Conservation (phyloP, 2,797 vertebrate genomes). For the Arrhamphus sclerolepis region DNA sequence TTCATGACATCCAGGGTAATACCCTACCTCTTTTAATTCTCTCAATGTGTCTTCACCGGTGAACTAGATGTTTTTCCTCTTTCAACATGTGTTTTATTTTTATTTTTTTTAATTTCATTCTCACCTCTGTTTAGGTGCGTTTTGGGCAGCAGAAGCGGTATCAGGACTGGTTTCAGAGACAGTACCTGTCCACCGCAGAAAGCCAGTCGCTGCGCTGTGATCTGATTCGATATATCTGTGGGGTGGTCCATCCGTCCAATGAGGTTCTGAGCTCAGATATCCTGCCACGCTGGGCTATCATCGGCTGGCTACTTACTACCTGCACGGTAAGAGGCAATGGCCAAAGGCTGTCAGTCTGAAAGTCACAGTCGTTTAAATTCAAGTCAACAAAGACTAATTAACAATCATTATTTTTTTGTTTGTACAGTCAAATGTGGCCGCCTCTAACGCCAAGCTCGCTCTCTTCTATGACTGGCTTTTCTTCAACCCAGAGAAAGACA, state of each 20-base stretch:
- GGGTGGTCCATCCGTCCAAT: constrained; percentile 95
- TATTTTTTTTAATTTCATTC: background rate
- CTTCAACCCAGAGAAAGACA: constrained; percentile 97
- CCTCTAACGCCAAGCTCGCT: constrained; percentile 96
- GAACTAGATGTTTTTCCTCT: background rate
- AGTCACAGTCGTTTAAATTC: background rate
- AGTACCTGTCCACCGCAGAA: constrained; percentile 93
- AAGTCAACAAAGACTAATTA: too few relatives aligned
- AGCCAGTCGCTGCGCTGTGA: constrained; percentile 96
- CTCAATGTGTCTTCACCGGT: background rate
- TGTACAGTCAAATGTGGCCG: constrained; percentile 92
- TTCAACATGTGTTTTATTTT: background rate
- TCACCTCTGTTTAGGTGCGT: constrained; percentile 81
- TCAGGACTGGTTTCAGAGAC: constrained; percentile 97
- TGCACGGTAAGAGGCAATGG: constrained; percentile 86
- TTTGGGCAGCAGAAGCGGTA: constrained; percentile 97
- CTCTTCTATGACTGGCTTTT: constrained; percentile 98
- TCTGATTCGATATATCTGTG: constrained; percentile 97
- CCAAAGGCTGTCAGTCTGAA: background rate
- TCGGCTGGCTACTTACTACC: constrained; percentile 96
- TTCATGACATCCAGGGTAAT: constrained; percentile 96
- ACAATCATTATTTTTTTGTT: background rate
- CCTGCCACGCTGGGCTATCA: constrained; percentile 96
- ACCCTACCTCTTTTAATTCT: background rate
- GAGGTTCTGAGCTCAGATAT: constrained; percentile 97